A percentile compares a stretch with the other conserved stretches of the same genome.
Evolutionary conservation across 2,888 invertebrate genomes (phyloP).

Genomic region (Coremacera marginata): DNA sequence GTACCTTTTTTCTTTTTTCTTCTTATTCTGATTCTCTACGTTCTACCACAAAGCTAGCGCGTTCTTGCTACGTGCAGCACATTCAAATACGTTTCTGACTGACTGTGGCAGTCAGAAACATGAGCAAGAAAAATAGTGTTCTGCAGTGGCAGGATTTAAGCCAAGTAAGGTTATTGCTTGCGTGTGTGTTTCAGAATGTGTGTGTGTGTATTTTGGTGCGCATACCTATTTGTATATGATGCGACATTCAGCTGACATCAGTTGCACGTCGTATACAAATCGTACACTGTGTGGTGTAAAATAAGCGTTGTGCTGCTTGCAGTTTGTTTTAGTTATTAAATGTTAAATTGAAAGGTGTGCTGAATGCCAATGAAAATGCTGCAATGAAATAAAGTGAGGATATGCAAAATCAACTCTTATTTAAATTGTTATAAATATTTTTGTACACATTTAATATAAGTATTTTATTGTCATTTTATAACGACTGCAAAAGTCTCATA

Average conservation of each 20-base stretch:
- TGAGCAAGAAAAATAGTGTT: background rate
- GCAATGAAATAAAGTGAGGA: no score
- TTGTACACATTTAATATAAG: no score
- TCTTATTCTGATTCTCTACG: background rate
- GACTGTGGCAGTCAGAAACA: background rate
- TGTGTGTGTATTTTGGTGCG: background rate
- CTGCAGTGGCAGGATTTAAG: background rate
- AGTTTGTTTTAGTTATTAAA: no score
- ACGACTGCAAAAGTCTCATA: no score
- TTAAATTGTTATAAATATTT: no score
- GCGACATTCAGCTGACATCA: constrained; percentile 6
- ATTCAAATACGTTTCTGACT: background rate
- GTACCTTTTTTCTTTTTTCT: background rate
- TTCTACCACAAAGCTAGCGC: background rate
- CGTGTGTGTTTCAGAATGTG: background rate
- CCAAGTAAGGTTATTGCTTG: background rate
- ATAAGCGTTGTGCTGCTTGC: background rate
- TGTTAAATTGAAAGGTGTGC: no score
- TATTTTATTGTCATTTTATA: no score
- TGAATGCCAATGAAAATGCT: no score
- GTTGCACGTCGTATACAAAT: constrained; percentile 42
- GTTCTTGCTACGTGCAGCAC: background rate
- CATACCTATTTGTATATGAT: background rate
- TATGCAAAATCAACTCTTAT: no score
- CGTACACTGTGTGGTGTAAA: constrained; percentile 38